phyloP scores from a whole-genome alignment of 2,113 vertebrate species.

The Elachura formosa region DNA sequence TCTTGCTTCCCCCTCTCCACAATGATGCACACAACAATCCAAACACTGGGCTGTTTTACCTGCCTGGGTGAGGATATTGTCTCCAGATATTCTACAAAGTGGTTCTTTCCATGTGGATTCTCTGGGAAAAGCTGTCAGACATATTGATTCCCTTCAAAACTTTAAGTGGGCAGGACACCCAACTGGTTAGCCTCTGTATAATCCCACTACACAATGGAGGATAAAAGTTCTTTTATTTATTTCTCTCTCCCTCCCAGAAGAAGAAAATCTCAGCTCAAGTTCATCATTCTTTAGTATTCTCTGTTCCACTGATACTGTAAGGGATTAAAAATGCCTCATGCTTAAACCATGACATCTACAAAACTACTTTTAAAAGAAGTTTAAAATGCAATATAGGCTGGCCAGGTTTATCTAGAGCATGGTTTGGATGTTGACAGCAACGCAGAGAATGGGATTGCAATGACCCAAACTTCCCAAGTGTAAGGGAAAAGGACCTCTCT shows the following conservation, averaged over 20 bases:
- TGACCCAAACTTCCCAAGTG: background rate
- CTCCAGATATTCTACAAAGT: background rate
- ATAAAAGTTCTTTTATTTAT: background rate
- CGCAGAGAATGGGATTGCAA: background rate
- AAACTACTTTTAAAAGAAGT: background rate
- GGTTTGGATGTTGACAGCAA: background rate
- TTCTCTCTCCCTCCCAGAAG: background rate
- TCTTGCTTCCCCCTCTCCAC: background rate
- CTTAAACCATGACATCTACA: background rate
- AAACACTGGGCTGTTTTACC: background rate
- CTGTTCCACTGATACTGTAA: background rate
- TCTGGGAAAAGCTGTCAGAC: background rate
- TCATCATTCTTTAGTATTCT: background rate
- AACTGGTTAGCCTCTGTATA: background rate
- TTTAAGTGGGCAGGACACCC: background rate
- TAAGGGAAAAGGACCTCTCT: background rate
- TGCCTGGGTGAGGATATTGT: background rate
- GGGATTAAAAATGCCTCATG: background rate
- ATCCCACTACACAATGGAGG: background rate
- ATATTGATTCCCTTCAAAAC: background rate
- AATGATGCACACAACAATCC: background rate
- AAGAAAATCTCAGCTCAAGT: background rate
- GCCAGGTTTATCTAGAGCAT: background rate
- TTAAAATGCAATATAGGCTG: background rate
- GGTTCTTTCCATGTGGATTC: background rate